Evolutionary conservation across 2,888 invertebrate species (phyloP).

Genomic region (Dicyrtomina minuta): DNA sequence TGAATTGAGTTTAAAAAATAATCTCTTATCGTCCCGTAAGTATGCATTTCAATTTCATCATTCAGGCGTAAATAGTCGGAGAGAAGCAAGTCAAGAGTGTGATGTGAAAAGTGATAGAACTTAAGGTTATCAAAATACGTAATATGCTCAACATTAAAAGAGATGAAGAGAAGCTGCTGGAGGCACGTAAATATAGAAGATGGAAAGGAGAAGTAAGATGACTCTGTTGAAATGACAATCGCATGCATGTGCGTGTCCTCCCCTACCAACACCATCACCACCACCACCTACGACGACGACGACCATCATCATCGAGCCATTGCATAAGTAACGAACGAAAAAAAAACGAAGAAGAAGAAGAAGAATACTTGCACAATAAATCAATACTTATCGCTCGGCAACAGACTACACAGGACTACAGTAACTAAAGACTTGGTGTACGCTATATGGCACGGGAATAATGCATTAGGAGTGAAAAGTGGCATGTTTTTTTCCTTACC

Average conservation of each 20-base stretch:
- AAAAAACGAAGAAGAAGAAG: not conserved
- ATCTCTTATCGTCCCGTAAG: not conserved
- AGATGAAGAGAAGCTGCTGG: not conserved
- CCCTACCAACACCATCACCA: not conserved
- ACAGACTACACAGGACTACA: slow-evolving; percentile 26
- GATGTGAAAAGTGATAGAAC: not conserved
- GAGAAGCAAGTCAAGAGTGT: not conserved
- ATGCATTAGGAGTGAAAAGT: slow-evolving; percentile 19
- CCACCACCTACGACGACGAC: too few relatives aligned
- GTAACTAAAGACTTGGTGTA: not conserved
- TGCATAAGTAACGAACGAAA: slow-evolving; percentile 3
- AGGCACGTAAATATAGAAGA: slow-evolving; percentile 19
- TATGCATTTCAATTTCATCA: not conserved
- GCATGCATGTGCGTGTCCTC: not conserved
- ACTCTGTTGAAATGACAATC: slow-evolving; percentile 31
- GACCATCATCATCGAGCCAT: too few relatives aligned
- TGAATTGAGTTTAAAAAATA: not conserved
- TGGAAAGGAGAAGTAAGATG: slow-evolving; percentile 21
- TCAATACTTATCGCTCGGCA: slow-evolving; percentile 49
- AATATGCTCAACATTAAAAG: too few relatives aligned
- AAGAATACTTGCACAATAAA: slow-evolving; percentile 39
- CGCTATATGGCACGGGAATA: slow-evolving; percentile 16
- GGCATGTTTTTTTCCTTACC: slow-evolving; percentile 7
- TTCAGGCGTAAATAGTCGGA: not conserved
- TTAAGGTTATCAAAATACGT: too few relatives aligned